phyloP scores from a whole-genome alignment of 2,797 vertebrate genomes.

The Sebastes itinus region DNA sequence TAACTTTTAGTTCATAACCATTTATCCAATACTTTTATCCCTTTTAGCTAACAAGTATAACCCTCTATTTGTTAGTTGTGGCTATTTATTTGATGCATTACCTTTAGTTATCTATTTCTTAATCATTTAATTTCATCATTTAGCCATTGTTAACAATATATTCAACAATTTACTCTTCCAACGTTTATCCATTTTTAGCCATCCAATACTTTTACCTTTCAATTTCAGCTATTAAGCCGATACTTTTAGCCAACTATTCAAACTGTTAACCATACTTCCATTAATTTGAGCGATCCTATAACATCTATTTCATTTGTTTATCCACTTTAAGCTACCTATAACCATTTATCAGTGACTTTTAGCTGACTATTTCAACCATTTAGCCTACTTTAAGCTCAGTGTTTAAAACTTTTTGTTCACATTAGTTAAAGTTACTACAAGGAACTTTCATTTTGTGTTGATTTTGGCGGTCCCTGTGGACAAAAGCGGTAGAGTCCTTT shows the following conservation, averaged over 20 bases:
- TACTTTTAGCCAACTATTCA: not conserved
- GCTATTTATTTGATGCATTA: not conserved
- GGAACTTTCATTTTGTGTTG: no score
- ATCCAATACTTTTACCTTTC: not conserved
- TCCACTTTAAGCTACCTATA: no score
- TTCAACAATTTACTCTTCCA: not conserved
- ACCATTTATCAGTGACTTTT: no score
- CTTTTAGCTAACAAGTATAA: not conserved
- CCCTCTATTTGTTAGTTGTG: not conserved
- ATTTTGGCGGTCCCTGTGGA: no score
- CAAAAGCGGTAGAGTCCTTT: no score
- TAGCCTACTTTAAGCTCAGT: not conserved
- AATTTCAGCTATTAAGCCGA: no score
- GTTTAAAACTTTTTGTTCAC: not conserved
- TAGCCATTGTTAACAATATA: not conserved
- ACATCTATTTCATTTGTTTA: no score
- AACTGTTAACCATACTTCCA: not conserved
- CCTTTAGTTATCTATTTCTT: not conserved
- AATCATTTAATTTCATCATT: not conserved
- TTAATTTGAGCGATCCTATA: not conserved
- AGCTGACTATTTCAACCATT: no score
- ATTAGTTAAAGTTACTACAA: not conserved
- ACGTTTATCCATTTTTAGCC: not conserved
- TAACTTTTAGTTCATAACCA: not conserved
- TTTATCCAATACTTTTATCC: not conserved